These are phyloP conservation scores for Sterna hirundo DNA, from an alignment of 2,113 vertebrate genomes.

Conservation along the genomic window DNA sequence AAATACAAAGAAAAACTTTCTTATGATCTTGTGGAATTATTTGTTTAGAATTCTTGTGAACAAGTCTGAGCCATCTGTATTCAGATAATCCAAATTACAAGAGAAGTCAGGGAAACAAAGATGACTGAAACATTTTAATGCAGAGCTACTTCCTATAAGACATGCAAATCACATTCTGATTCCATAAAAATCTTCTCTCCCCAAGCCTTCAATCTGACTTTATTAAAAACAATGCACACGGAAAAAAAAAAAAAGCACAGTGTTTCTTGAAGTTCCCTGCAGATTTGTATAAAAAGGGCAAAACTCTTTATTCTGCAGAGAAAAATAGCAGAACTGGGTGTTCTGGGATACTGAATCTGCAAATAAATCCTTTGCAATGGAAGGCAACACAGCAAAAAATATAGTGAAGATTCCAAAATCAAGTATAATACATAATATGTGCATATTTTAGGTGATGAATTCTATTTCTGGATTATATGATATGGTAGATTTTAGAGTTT, in stretches of 20 bases:
- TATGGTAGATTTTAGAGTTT: neutral
- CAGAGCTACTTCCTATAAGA: neutral
- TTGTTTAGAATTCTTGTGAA: conserved; percentile 17
- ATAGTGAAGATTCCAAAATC: neutral
- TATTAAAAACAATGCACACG: neutral
- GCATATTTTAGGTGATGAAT: neutral
- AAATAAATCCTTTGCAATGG: neutral
- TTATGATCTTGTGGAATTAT: neutral
- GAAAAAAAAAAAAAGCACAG: neutral
- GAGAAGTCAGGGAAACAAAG: conserved; percentile 11
- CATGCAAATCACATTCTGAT: neutral
- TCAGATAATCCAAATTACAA: neutral
- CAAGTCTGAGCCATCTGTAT: neutral
- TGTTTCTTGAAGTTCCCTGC: neutral
- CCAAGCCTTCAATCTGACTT: neutral
- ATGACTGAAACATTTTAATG: neutral
- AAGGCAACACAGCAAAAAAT: neutral
- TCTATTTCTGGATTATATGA: neutral
- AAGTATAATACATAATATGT: neutral
- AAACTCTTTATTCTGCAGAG: neutral
- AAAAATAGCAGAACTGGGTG: neutral
- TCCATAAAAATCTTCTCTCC: neutral
- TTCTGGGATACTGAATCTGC: neutral
- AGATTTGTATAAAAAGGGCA: neutral
- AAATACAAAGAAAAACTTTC: neutral